Evolutionary conservation across 2,888 invertebrate species (phyloP), one percentile per base, ranked within the genome.

Genomic region (Mythimna lalbum): DNA sequence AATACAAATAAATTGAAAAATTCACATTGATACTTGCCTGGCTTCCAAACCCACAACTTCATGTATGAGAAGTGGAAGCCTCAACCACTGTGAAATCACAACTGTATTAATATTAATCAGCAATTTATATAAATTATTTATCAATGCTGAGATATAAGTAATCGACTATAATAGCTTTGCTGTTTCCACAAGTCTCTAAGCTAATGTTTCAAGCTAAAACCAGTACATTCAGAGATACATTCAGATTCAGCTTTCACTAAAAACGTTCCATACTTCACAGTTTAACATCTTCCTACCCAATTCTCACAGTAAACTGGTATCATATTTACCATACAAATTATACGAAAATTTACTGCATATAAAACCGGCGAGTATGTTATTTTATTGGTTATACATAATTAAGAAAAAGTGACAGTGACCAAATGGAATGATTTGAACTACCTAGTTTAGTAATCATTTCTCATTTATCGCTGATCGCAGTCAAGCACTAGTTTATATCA

Each of bases 231-330:
- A n/a, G n/a, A n/a, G n/a, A n/a, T n/a, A n/a, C n/a, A n/a, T n/a
- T n/a, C n/a, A 19, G 63, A 47, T 60, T 62, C 43, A 33, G 68
- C 82, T 82, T 82, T 82, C 84, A 56, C 84, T 72, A 17, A 36
- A 68, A 67, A 72, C 66, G 70, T 55, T 61, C 63, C 73, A 61
- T 67, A 71, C 56, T 73, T 64, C 55, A 71, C 57, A 36, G 63
- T 33, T 36, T 21, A 50, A 52, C 12, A 17, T 76, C 69, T 79
- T 68, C 66, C 67, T 73, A 63, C 33, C 57, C 9, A 67, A 71
- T 76, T 76, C 69, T 69, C 83, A 63, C 64, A 72, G 10, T n/a
- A 73, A 83, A 77, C 81, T 53, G 69, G 81, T 67, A 52, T 71
- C 43, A 36, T 71, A 64, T 70, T 68, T 61, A 63, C 59, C 59